Conservation (phyloP, 2,797 vertebrate species). For the Notolabrus celidotus region DNA sequence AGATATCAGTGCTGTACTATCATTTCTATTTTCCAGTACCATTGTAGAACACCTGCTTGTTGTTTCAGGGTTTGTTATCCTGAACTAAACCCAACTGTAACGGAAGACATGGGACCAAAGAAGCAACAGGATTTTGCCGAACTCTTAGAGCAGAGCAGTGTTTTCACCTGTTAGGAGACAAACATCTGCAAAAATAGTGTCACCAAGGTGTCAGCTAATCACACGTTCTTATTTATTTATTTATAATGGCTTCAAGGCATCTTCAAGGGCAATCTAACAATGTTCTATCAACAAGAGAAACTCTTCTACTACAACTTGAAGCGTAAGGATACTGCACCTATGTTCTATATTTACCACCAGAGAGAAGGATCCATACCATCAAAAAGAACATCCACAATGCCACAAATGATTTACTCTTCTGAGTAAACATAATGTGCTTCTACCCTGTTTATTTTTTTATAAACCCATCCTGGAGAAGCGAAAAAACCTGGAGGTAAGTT, state of each 20-base stretch:
- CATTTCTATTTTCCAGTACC: neutral
- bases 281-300: slow-evolving; percentile 6
- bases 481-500: slow-evolving; percentile 77
- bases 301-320: slow-evolving; percentile 9
- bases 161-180: neutral
- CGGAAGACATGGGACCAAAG: neutral
- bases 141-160: neutral
- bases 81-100: neutral
- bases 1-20: too few species aligned
- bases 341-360: slow-evolving; percentile 24
- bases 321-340: neutral
- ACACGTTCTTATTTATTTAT: neutral
- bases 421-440: slow-evolving; percentile 53
- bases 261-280: slow-evolving; percentile 20
- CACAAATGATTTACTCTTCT: slow-evolving; percentile 61
- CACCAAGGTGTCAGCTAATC: neutral
- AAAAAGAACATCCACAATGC: slow-evolving; percentile 24
- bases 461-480: slow-evolving; percentile 79
- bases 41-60: neutral
- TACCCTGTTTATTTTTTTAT: slow-evolving; percentile 62
- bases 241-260: neutral
- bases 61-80: neutral
- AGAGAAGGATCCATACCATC: slow-evolving; percentile 26
- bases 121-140: neutral
- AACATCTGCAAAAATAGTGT: neutral